Evolutionary conservation across 2,797 vertebrate genomes (phyloP).

Genomic region (Crenuchus spilurus): DNA sequence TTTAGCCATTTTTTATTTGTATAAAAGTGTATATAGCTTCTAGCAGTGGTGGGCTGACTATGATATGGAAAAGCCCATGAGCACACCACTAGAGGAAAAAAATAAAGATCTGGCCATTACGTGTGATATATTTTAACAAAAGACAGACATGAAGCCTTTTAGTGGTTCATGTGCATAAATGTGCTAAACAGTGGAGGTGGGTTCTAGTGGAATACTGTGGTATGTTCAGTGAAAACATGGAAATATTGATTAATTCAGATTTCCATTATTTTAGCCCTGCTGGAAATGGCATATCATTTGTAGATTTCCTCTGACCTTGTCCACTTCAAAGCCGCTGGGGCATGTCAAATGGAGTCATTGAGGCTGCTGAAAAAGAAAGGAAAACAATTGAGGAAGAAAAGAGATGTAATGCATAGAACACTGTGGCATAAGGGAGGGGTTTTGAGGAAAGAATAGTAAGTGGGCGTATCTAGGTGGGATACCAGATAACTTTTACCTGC

Average conservation of each 20-base stretch:
- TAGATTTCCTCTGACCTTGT: neutral
- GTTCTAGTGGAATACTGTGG: neutral
- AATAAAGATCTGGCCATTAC: too few relatives aligned
- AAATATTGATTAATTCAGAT: neutral
- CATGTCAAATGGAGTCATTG: neutral
- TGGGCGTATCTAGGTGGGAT: conserved; percentile 47
- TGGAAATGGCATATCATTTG: neutral
- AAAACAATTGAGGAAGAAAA: conserved; percentile 36
- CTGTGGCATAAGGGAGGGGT: conserved; percentile 14
- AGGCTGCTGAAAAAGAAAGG: neutral
- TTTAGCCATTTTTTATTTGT: too few relatives aligned
- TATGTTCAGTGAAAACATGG: neutral
- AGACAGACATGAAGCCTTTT: neutral
- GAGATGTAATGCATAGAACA: neutral
- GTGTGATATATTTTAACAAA: neutral
- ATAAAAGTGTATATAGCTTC: too few relatives aligned
- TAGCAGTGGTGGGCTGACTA: too few relatives aligned
- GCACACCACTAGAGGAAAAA: too few relatives aligned
- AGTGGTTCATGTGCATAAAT: neutral
- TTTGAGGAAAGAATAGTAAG: conserved; percentile 29
- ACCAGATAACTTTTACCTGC: conserved; percentile 65
- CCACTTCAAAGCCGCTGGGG: neutral
- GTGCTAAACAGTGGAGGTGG: neutral
- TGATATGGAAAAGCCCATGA: too few relatives aligned
- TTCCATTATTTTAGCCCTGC: neutral